Conservation (phyloP, 2,797 vertebrate genomes). For the Mycteria americana region DNA sequence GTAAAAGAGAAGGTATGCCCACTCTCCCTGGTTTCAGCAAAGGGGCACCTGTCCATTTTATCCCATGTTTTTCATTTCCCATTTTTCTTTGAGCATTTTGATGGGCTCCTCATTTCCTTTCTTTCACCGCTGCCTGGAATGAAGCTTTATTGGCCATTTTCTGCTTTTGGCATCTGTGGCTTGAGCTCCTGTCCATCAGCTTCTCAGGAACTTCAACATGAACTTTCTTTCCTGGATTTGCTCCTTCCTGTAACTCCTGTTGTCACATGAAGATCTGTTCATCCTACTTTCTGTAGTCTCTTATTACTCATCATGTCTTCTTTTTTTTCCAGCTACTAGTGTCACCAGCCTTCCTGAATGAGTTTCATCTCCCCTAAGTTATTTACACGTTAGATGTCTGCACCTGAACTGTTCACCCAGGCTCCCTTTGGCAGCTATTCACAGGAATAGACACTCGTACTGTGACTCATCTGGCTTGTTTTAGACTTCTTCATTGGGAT, state of each 20-base stretch:
- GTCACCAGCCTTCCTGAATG: background rate
- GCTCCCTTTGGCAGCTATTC: background rate
- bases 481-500: background rate
- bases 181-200: background rate
- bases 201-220: background rate
- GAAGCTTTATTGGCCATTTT: background rate
- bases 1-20: background rate
- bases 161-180: background rate
- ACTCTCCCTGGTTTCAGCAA: background rate
- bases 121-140: background rate
- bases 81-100: background rate
- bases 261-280: background rate
- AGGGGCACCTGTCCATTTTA: background rate
- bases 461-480: background rate
- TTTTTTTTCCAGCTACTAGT: background rate
- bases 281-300: background rate
- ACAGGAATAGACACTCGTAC: background rate
- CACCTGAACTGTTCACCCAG: background rate
- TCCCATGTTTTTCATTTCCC: background rate
- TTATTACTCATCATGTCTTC: background rate
- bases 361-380: background rate
- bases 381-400: background rate
- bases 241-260: background rate
- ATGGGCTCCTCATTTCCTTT: background rate
- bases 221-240: background rate